Base-by-base conservation (phyloP, 2,888 invertebrate species). In the Leptopterna dolabrata region DNA sequence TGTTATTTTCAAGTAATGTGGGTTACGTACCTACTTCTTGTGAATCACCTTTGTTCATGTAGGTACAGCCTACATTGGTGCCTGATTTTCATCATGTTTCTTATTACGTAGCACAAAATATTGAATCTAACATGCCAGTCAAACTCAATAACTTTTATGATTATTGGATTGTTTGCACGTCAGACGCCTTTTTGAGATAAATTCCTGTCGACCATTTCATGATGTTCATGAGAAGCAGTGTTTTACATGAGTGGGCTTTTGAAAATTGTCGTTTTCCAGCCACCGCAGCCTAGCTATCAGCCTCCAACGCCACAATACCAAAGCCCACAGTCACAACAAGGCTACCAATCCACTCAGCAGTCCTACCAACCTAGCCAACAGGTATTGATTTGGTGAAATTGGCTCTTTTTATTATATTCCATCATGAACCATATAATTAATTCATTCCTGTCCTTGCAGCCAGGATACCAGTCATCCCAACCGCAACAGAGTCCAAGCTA, bases 281-380 rank as follows among this genome's bases (percentile, higher is more conserved):
- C 81, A 16, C 41, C 78, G 19, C 81, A 81, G 29, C 51, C 27
- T n/a, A 81, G 81, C 30, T 81, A 81, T 29, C 81, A 81, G 27
- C 81, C 81, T n/a, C 81, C 51, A 51, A 81, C 81, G 0, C 81
- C 45, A 55, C 51, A 55, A 36, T 30, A 36, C 36, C 36, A 81
- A 14, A 19, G 29, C 0, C 29, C 81, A 30, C 81, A 47, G 19
- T 30, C 81, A 2, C 85, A 73, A 27, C 63, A 63, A 63, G 76
- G 76, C 43, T 73, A 45, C 47, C 76, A 85, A 16, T 45, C 85
- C 19, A 81, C 81, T 0, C 85, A 85, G 76, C 85, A 71, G 45
- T 36, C 73, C 55, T 85, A 85, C 76, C 85, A 85, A 47, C 81
- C 81, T 16, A 81, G 27, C 81, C 81, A 81, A 36, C 81, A 81